Conservation (phyloP, 2,113 vertebrate genomes). For the Sarotherodon lohbergeri region DNA sequence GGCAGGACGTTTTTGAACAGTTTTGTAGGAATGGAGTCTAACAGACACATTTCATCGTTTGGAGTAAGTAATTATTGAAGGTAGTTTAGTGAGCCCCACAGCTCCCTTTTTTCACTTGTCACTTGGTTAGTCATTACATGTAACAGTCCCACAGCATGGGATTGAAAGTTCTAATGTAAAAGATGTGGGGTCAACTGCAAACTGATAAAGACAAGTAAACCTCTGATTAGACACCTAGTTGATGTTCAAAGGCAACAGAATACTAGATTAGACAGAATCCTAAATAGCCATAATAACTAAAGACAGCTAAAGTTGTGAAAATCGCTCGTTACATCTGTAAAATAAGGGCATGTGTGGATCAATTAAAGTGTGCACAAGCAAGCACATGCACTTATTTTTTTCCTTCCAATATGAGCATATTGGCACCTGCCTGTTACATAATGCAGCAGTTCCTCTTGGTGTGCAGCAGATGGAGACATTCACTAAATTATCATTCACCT, state of each 20-base stretch:
- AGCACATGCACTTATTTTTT: background rate
- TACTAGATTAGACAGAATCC: background rate
- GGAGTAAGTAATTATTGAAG: background rate
- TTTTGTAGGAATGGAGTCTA: background rate
- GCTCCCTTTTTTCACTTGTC: background rate
- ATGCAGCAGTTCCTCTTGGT: background rate
- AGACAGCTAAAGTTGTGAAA: background rate
- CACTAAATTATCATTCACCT: slow-evolving; percentile 9
- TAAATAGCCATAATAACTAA: background rate
- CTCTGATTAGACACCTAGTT: background rate
- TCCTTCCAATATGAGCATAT: background rate
- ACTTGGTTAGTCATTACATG: background rate
- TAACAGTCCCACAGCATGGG: background rate
- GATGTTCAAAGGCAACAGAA: background rate
- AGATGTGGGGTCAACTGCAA: background rate
- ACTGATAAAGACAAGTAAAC: background rate
- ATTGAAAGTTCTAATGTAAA: background rate
- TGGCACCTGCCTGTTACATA: background rate
- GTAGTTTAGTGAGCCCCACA: background rate
- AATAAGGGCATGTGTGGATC: background rate
- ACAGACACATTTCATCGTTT: background rate
- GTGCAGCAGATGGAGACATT: slow-evolving; percentile 65
- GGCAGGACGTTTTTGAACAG: background rate
- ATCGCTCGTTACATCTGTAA: accelerated
- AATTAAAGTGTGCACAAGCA: background rate